These are phyloP conservation scores for Troides aeacus DNA, from an alignment of 2,888 invertebrate species.

Conservation along the genomic window DNA sequence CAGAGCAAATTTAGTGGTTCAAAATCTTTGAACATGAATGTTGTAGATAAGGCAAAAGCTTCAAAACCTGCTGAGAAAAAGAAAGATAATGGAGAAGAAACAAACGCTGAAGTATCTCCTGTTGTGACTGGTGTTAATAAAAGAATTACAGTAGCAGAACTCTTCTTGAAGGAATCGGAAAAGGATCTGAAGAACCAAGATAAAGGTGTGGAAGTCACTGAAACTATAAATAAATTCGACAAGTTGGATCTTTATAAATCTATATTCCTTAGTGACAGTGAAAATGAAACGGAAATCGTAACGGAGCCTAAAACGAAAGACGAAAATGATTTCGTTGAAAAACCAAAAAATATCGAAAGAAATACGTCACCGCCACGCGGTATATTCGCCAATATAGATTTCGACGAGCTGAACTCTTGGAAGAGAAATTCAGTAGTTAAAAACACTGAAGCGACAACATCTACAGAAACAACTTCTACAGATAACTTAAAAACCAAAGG, in stretches of 20 bases:
- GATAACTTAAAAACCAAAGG: conserved; percentile 32
- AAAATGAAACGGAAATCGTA: conserved; percentile 75
- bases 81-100: conserved; percentile 28
- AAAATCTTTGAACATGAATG: conserved; percentile 48
- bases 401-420: conserved; percentile 79
- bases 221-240: conserved; percentile 72
- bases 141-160: conserved; percentile 71
- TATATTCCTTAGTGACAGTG: conserved; percentile 91
- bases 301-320: conserved; percentile 30
- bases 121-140: conserved; percentile 46
- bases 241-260: conserved; percentile 91
- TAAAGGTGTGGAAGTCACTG: conserved; percentile 51
- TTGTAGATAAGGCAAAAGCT: conserved; percentile 2
- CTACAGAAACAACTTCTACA: conserved; percentile 24
- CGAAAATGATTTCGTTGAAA: conserved; percentile 49
- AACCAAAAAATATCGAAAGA: conserved; percentile 78
- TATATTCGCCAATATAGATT: conserved; percentile 84
- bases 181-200: conserved; percentile 51
- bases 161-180: conserved; percentile 71
- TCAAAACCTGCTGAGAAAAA: conserved; percentile 1
- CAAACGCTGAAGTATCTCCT: conserved; percentile 26
- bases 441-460: conserved; percentile 33
- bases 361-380: conserved; percentile 86
- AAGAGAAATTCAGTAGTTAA: conserved; percentile 47
- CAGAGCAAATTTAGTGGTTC: conserved; percentile 69